Evolutionary conservation across 30 jellyfish, hydroid and myxozoan species (phyloP), one percentile per base, ranked within the genome.

Genomic region (Calvadosia cruxmelitensis): DNA sequence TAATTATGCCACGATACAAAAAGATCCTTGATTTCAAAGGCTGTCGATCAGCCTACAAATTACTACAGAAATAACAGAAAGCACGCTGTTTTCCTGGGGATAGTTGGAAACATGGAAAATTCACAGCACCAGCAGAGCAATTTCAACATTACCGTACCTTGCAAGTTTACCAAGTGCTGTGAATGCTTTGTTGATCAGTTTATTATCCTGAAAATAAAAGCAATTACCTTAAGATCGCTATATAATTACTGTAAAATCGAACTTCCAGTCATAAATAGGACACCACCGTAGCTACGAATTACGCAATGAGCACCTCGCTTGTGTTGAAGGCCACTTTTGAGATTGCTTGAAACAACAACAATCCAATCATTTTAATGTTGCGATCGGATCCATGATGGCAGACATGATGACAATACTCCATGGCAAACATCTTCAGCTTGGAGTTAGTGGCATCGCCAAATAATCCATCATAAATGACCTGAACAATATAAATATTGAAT

Each of bases 391-490:
- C 73, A 72, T 33, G 66, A 7, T 32, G 79, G 61, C 93, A 73
- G 64, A 87, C 52, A 50, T 87, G 94, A 63, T 87, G 94, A 50
- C 85, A 66, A 53, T 74, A 87, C 50, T 87, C 94, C 50, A 87
- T 26, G 49, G 94, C 82, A 71, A n/a, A 80, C 13, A 69, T 82
- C 70, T 82, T 79, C 70, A 87, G 57, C 29, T 83, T 80, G 30
- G 67, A 34, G 62, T 76, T 87, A 36, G 93, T 73, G 3, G 31
- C 88, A 24, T 87, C 92, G 13, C 96, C 96, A 79, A 87, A 87
- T 31, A 79, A 81, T 33, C 92, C 76, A 49, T 87, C 94, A 63
- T 71, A 79, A 3, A 79, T 79, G 25, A 64, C 63, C 81, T 75
- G 33, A 65, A 65, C n/a, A n/a, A n/a, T n/a, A n/a, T n/a, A n/a